Percentiles rank a stretch among this genome's conserved stretches.
phyloP scores from a whole-genome alignment of 2,797 vertebrate species.

The Xiphorhynchus erythropygius region DNA sequence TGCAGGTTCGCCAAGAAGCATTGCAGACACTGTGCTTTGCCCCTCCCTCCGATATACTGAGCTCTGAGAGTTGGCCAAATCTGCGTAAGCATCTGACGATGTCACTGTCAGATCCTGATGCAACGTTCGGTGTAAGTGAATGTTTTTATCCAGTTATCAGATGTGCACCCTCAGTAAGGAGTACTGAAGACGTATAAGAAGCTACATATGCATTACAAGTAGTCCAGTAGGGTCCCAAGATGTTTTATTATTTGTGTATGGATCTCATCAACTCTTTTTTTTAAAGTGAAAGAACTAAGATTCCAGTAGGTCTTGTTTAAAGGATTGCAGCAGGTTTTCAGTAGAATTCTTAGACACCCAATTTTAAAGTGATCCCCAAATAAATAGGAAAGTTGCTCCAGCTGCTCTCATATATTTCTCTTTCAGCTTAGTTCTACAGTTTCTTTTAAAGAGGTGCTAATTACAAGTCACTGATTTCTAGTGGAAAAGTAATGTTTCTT shows the following conservation, averaged over 20 bases:
- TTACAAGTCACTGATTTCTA: neutral
- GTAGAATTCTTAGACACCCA: neutral
- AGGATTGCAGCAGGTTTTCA: neutral
- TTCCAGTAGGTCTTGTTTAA: neutral
- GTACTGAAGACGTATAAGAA: neutral
- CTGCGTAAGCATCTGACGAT: conserved; percentile 84
- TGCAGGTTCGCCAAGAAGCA: conserved; percentile 88
- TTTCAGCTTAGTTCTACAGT: neutral
- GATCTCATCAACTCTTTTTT: neutral
- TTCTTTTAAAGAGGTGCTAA: neutral
- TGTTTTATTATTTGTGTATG: neutral
- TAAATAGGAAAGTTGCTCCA: neutral
- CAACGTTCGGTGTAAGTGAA: conserved; percentile 85
- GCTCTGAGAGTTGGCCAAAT: conserved; percentile 88
- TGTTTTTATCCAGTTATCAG: neutral
- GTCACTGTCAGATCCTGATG: conserved; percentile 85
- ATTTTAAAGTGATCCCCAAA: neutral
- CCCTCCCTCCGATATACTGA: conserved; percentile 90
- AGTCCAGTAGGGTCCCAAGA: neutral
- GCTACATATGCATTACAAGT: neutral
- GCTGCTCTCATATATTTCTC: neutral
- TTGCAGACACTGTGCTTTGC: conserved; percentile 86
- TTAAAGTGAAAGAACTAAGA: neutral
- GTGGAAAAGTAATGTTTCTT: neutral
- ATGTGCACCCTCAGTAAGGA: neutral